phyloP scores from a whole-genome alignment of 2,797 vertebrate species.

The Taeniopygia guttata region DNA sequence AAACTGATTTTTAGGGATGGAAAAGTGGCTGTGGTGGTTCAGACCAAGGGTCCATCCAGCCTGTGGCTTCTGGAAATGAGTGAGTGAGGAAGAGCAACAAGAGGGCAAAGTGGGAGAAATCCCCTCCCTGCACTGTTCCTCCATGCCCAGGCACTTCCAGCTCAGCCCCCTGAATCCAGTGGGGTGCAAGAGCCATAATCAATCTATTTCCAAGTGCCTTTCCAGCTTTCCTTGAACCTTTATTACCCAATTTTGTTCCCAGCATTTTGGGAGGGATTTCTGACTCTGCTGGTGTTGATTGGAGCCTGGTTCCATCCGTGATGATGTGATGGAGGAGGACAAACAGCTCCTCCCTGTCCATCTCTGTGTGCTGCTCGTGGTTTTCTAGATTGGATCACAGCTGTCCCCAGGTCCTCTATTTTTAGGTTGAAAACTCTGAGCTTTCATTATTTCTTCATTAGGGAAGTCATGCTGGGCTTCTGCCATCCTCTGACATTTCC shows the following conservation, averaged over 20 bases:
- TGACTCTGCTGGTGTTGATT: neutral
- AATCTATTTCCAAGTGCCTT: neutral
- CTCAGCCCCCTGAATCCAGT: neutral
- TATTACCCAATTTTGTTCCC: neutral
- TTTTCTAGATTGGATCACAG: neutral
- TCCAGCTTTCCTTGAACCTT: neutral
- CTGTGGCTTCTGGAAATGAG: neutral
- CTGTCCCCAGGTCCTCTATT: fast-evolving
- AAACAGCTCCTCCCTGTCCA: neutral
- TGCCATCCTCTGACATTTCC: neutral
- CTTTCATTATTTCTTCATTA: neutral
- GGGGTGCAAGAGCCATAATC: neutral
- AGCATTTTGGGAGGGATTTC: neutral
- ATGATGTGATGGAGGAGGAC: neutral
- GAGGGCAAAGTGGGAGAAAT: neutral
- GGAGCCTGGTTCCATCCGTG: neutral
- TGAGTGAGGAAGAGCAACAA: fast-evolving
- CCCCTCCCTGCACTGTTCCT: neutral
- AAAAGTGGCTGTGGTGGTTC: neutral
- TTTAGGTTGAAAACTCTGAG: neutral
- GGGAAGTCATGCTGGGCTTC: neutral
- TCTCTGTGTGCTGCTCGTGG: neutral
- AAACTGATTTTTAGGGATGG: neutral
- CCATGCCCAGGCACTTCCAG: neutral
- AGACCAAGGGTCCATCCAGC: neutral